phyloP scores from a whole-genome alignment of 2,113 vertebrate species.

The Pterocles burchelli region DNA sequence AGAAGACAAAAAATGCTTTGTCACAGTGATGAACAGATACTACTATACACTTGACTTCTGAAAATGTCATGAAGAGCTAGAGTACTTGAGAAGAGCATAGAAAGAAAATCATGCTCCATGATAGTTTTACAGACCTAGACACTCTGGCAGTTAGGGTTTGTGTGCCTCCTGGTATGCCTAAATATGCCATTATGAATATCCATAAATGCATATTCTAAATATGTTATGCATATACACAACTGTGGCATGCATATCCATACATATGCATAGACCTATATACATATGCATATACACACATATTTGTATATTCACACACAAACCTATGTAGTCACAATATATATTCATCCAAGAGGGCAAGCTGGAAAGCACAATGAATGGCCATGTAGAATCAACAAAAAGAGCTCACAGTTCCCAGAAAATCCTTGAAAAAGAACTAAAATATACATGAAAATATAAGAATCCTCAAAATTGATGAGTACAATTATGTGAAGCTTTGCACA shows the following conservation, averaged over 20 bases:
- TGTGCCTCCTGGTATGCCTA: not conserved
- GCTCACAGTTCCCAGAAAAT: not conserved
- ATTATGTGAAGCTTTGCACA: not conserved
- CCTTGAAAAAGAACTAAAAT: not conserved
- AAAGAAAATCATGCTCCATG: not conserved
- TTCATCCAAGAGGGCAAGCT: not conserved
- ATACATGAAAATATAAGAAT: not conserved
- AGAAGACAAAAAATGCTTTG: conserved; percentile 25
- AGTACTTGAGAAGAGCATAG: not conserved
- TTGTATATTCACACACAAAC: not conserved
- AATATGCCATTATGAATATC: not conserved
- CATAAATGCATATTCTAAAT: not conserved
- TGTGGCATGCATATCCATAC: not conserved
- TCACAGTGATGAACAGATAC: conserved; percentile 22
- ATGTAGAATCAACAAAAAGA: not conserved
- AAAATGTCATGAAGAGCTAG: not conserved
- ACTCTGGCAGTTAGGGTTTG: not conserved
- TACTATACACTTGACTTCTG: not conserved
- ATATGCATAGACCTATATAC: not conserved
- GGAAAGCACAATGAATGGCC: not conserved
- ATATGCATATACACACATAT: not conserved
- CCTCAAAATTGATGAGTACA: not conserved
- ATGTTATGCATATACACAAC: not conserved
- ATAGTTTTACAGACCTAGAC: not conserved
- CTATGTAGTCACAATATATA: not conserved